phyloP scores from a whole-genome alignment of 92 coral and sea anemone species.

The Epizoanthus fatuus region DNA sequence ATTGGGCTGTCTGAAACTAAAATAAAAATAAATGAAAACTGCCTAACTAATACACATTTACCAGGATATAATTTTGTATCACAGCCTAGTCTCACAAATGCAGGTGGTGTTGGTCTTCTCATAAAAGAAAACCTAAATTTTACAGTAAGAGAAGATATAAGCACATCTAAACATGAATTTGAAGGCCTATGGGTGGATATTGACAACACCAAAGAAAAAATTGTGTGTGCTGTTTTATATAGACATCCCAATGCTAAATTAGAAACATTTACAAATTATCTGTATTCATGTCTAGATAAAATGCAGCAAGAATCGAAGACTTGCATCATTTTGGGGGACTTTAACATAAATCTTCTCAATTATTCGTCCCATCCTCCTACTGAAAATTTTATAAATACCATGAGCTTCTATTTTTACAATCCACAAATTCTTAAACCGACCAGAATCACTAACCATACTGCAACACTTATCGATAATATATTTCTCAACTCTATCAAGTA shows the following conservation, averaged over 20 bases:
- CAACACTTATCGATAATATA: slow-evolving; percentile 65
- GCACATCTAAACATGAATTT: slow-evolving; percentile 52
- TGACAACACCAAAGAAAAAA: slow-evolving; percentile 55
- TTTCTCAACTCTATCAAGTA: slow-evolving; percentile 58
- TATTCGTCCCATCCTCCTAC: slow-evolving; percentile 55
- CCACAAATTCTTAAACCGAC: slow-evolving; percentile 72
- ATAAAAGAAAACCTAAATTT: too few species aligned
- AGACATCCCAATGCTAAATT: slow-evolving; percentile 72
- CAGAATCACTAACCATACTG: slow-evolving; percentile 50
- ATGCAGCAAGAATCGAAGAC: slow-evolving; percentile 56
- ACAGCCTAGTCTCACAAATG: too few species aligned
- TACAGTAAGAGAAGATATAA: slow-evolving; percentile 43
- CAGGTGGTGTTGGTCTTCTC: too few species aligned
- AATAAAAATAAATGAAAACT: too few species aligned
- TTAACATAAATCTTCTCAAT: slow-evolving; percentile 67
- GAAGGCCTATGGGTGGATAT: slow-evolving; percentile 80
- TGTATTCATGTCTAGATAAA: slow-evolving; percentile 58
- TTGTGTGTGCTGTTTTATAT: slow-evolving; percentile 74
- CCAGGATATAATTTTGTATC: too few species aligned
- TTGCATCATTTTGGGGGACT: slow-evolving; percentile 66
- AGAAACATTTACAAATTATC: slow-evolving; percentile 52
- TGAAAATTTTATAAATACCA: slow-evolving; percentile 65
- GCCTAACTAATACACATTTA: too few species aligned
- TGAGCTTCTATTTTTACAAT: slow-evolving; percentile 47
- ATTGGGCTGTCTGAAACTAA: too few species aligned